Base-by-base conservation (phyloP, 1,140 invertebrate species). In the Linepithema humile region DNA sequence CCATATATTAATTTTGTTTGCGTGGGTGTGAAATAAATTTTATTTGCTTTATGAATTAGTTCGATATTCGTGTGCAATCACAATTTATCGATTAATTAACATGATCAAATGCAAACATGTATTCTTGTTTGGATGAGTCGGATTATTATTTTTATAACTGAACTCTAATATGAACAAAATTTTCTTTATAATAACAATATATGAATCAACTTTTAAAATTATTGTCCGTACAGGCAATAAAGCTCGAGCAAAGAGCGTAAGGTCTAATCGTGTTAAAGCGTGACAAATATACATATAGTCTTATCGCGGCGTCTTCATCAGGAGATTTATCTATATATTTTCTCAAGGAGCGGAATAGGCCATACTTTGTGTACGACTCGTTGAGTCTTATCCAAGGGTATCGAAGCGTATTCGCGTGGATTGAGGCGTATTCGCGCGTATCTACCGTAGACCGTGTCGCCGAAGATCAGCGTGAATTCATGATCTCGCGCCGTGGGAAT, bases 401-500 rank as follows among this genome's bases (percentile, higher is more conserved):
- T 82, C 75, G 64, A 70, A 80, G 84, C 88, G 85, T 88, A 88
- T 83, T 88, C 88, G 89, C 85, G 86, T 85, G 84, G 75, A 85
- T 80, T 89, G 85, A 87, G 69, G 86, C 86, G 87, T 87, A 85
- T 83, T 90, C 89, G 86, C 85, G 88, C 88, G 89, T 87, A 83
- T 78, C 85, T 83, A 86, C 73, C 84, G 29, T 82, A 86, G 84
- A 45, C 57, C 69, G 35, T 85, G 83, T 84, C 78, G 78, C 67
- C 26, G 20, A 72, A 67, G 69, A 67, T 40, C 57, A 84, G 53
- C 67, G 73, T 55, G 73, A 85, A 77, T 69, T 86, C 87, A 90
- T 77, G 86, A 88, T 87, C 74, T 78, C 43, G 78, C 88, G 85
- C 83, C 89, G 90, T 92, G 91, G 90, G 91, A 91, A 92, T 88